Conservation (phyloP, 2,888 invertebrate genomes). For the Frankliniella intonsa region DNA sequence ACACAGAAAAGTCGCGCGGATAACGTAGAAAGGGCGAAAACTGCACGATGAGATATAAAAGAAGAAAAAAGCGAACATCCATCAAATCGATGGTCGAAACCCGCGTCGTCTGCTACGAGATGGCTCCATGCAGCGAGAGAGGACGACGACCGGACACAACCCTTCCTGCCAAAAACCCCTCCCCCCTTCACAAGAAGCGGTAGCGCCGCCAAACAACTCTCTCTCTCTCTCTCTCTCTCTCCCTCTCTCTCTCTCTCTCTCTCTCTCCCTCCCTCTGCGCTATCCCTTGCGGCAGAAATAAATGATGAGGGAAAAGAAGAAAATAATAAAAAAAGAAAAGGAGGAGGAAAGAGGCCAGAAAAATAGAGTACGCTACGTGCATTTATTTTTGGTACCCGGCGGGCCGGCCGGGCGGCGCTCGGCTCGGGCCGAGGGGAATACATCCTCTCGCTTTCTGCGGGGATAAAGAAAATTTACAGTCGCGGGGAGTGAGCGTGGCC, state of each 20-base stretch:
- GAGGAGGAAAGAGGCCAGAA: neutral
- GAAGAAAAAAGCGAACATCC: neutral
- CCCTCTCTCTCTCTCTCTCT: neutral
- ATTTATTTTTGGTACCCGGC: constrained; percentile 37
- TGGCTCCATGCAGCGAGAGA: too few species aligned
- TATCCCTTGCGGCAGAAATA: neutral
- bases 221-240: constrained; percentile 7
- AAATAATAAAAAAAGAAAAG: neutral
- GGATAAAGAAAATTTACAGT: too few species aligned
- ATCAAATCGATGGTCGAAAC: too few species aligned
- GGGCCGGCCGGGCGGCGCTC: constrained; percentile 24
- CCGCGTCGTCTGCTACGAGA: too few species aligned
- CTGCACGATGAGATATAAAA: neutral
- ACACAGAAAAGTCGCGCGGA: too few species aligned
- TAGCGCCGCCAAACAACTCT: neutral
- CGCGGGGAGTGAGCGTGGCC: too few species aligned
- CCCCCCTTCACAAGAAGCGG: too few species aligned
- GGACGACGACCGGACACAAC: too few species aligned
- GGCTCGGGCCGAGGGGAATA: neutral
- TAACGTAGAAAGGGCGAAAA: neutral
- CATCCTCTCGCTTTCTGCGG: too few species aligned
- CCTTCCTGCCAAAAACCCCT: too few species aligned
- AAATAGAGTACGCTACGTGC: neutral
- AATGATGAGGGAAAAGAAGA: neutral
- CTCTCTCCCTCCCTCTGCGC: neutral